These are phyloP conservation scores for Notolepis coatsorum DNA, from an alignment of 2,797 vertebrate genomes.

Conservation along the genomic window DNA sequence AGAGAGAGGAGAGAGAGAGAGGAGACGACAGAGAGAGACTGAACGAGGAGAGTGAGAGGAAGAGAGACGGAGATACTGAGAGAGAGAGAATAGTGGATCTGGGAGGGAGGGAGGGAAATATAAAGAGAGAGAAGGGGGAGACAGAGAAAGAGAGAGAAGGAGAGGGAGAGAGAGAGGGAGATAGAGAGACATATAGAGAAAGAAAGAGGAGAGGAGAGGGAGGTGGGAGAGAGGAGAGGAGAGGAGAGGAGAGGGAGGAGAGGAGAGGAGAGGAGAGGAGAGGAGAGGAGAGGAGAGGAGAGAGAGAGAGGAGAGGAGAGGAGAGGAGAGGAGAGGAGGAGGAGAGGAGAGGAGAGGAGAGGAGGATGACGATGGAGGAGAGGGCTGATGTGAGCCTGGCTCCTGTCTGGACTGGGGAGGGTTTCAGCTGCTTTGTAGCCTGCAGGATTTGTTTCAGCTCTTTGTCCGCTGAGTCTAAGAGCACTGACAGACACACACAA, in stretches of 20 bases:
- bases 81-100: no score
- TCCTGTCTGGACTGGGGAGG: slow-evolving; percentile 77
- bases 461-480: slow-evolving; percentile 68
- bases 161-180: slow-evolving; percentile 41
- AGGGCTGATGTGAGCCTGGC: slow-evolving; percentile 41
- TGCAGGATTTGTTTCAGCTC: slow-evolving; percentile 84
- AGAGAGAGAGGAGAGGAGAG: not conserved
- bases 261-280: not conserved
- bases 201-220: not conserved
- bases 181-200: no score
- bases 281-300: not conserved
- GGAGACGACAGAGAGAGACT: no score
- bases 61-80: no score
- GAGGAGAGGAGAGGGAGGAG: not conserved
- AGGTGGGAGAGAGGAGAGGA: slow-evolving; percentile 3
- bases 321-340: slow-evolving; percentile 1
- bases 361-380: slow-evolving; percentile 39
- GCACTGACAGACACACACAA: slow-evolving; percentile 49
- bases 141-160: slow-evolving; percentile 65
- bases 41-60: no score
- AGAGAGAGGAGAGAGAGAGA: no score
- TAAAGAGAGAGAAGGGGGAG: slow-evolving; percentile 76
- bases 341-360: not conserved
- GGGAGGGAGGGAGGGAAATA: no score
- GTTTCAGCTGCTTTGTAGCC: slow-evolving; percentile 82